Base-by-base conservation (phyloP, 2,113 vertebrate species). In the Lagenorhynchus albirostris region DNA sequence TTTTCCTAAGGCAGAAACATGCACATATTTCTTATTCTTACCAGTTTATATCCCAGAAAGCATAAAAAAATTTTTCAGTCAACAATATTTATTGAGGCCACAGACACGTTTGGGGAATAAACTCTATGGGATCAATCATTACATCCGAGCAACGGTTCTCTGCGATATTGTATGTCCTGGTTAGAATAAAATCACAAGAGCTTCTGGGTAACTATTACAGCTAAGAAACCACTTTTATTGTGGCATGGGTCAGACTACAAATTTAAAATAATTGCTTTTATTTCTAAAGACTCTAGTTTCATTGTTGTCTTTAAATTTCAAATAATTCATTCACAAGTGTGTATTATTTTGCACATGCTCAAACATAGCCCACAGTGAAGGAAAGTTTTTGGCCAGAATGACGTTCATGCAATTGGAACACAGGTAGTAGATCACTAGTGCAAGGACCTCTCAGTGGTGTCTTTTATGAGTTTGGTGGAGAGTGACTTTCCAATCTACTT, bases 281-380 rank as follows among this genome's bases (percentile, higher is more conserved):
- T 70, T 92, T 97, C 97, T 41, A 92, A 96, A 86, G 41, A 21
- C 26, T 96, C 12, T 63, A 36, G 70, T 80, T 95, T 96, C 76
- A 92, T 53, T 93, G 33, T 29, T 62, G 36, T 74, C 79, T 96
- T 91, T 84, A 80, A 80, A 77, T 93, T 89, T 71, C 74, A 94
- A 95, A 87, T 25, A 55, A 79, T 53, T 17, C 82, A 67, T n/a
- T 94, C 47, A 84, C 53, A 21, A 76, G 73, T 25, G 53, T 31
- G 3, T 81, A 38, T 68, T 93, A 82, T 71, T 79, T 85, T 89
- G 25, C 89, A 95, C 70, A 80, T 65, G 9, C 23, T 94, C 77
- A 89, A 74, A 68, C 41, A 76, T 29, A 67, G 84, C 36, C 96
- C 65, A 67, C 4, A 17, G 12, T 25, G 73, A 63, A 87, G 36